Conservation (phyloP, 2,888 invertebrate species). For the Pterostichus madidus region DNA sequence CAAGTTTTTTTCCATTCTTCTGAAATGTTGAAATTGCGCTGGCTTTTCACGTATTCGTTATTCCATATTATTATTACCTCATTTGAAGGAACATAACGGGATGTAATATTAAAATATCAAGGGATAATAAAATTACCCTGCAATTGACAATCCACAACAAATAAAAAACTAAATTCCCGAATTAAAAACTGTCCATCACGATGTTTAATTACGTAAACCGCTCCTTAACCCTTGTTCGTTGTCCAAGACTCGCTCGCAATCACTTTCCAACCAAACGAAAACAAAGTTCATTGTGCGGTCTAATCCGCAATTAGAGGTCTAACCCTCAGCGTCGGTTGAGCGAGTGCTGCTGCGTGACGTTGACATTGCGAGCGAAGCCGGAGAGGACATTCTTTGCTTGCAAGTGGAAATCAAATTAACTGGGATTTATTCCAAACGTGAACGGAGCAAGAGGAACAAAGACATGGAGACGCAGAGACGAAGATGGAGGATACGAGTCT, state of each 20-base stretch:
- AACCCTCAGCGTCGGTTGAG: not conserved
- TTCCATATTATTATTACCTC: no score
- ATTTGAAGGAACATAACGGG: no score
- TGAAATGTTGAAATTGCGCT: no score
- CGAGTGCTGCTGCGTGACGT: conserved; percentile 7
- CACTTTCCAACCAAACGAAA: conserved; percentile 10
- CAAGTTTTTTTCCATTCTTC: no score
- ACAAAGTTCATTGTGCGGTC: conserved; percentile 41
- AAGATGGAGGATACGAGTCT: conserved; percentile 46
- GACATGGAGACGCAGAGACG: conserved; percentile 13
- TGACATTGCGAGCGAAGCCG: conserved; percentile 11
- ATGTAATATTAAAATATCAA: no score
- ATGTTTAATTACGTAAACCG: conserved; percentile 11
- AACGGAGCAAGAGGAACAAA: not conserved
- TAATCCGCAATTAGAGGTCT: conserved; percentile 34
- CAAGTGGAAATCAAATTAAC: conserved; percentile 54
- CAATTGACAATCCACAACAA: not conserved
- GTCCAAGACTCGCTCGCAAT: conserved; percentile 17
- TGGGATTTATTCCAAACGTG: conserved; percentile 33
- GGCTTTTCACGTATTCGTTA: no score
- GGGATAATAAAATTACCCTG: not conserved
- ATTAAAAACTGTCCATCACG: conserved; percentile 19
- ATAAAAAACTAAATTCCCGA: not conserved
- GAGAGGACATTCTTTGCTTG: conserved; percentile 20
- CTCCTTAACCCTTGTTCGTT: conserved; percentile 23